These are phyloP conservation scores for Mya arenaria DNA, from an alignment of 1,140 invertebrate species.

Conservation along the genomic window DNA sequence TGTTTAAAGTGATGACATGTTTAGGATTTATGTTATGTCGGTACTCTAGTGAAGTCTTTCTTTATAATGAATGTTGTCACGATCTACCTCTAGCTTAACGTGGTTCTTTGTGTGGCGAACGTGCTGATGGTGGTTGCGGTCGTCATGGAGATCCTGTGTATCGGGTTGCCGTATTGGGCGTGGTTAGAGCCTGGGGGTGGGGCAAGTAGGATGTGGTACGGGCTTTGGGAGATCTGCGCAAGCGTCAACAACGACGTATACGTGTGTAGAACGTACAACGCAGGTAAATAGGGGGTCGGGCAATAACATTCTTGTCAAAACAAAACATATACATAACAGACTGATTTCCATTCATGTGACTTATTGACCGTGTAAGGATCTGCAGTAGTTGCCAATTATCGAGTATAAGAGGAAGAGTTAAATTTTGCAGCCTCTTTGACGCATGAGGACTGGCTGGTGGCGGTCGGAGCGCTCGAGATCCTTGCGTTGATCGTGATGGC, in stretches of 20 bases:
- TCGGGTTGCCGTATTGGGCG: conserved; percentile 31
- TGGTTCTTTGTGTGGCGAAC: not conserved
- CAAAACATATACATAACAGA: no score
- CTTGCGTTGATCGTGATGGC: not conserved
- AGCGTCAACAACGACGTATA: conserved; percentile 31
- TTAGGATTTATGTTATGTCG: no score
- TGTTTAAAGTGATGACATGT: no score
- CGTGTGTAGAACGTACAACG: conserved; percentile 11
- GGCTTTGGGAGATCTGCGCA: conserved; percentile 20
- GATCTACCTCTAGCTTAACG: conserved; percentile 13
- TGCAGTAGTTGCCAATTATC: no score
- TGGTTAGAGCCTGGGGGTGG: not conserved
- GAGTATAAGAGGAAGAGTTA: no score
- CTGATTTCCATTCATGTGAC: no score
- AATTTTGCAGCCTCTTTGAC: not conserved
- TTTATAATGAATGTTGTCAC: no score
- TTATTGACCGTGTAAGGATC: no score
- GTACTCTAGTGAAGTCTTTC: no score
- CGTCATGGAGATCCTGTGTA: conserved; percentile 1
- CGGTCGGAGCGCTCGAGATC: conserved; percentile 7
- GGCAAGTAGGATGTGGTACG: not conserved
- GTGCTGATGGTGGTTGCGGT: not conserved
- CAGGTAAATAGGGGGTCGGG: not conserved
- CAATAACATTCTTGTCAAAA: no score
- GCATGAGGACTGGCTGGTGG: conserved; percentile 4